Base-by-base conservation (phyloP, 1,140 invertebrate species). In the Bradysia coprophila region DNA sequence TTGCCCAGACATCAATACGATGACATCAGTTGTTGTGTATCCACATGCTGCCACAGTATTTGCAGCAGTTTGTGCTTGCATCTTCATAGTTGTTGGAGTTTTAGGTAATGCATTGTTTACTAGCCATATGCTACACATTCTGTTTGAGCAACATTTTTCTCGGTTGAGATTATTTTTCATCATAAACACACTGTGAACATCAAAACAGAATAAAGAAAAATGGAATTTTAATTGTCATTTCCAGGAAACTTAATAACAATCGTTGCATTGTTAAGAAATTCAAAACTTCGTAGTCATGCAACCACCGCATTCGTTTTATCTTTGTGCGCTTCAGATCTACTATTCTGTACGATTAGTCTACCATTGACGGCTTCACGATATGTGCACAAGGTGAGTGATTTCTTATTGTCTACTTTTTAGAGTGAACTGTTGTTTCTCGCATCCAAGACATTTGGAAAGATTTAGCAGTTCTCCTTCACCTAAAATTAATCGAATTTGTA, bases 291-390 rank as follows among this genome's bases (percentile, higher is more conserved):
- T 15, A 69, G 69, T 8, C 81, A 89, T 54, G 83, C 85, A 34
- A 89, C 86, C 2, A 90, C 86, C 1, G 80, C 81, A 48, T 91
- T 91, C 59, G 81, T 90, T 33, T 72, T 90, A 48, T 87, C 82
- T 20, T 67, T 90, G 16, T 83, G 83, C 53, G 69, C 83, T 48
- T 87, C 85, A 4, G 87, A 91, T 63, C 67, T 90, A 33, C 66
- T 90, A 40, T 91, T 90, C 61, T 87, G 82, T 52, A 67, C 72
- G 24, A 73, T 90, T 47, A 88, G 87, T 63, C 64, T 91, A 46
- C 87, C 87, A 1, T 63, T 89, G 32, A 88, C 83, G 2, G 83
- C 83, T 16, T 78, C 75, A 49, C 68, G 84, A 53, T 89, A 80
- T 59, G 77, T 84, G 49, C 69, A 81, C 53, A 73, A 85, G 62